Conservation (phyloP, 2,888 invertebrate genomes). For the Coremacera marginata region DNA sequence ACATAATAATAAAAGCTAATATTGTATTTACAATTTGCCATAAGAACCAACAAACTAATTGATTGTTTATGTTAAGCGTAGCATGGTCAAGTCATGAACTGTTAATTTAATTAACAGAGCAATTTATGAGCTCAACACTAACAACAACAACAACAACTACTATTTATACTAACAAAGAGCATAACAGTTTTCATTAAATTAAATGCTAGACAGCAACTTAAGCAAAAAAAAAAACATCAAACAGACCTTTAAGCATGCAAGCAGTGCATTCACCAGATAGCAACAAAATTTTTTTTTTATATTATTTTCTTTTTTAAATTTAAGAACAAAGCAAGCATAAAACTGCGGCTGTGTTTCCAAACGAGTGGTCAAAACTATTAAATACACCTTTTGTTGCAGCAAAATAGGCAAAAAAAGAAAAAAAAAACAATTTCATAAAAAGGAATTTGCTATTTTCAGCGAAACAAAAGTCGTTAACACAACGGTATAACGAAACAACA, state of each 20-base stretch:
- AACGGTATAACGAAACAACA: not conserved
- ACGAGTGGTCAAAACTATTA: conserved; percentile 25
- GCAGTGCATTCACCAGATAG: conserved; percentile 20
- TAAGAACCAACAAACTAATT: too few relatives aligned
- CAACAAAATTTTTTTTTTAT: not conserved
- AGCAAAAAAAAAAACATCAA: not conserved
- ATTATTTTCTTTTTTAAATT: too few relatives aligned
- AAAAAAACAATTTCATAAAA: not conserved
- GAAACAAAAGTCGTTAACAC: not conserved
- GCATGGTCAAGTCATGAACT: conserved; percentile 14
- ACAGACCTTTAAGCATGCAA: conserved; percentile 1
- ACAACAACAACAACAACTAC: conserved; percentile 1
- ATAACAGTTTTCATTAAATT: conserved; percentile 22
- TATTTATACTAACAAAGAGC: not conserved
- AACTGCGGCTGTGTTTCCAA: conserved; percentile 17
- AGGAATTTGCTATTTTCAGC: not conserved
- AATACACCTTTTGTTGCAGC: not conserved
- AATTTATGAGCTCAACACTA: conserved; percentile 15
- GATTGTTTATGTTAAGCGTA: not conserved
- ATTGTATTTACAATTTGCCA: too few relatives aligned
- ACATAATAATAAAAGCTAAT: too few relatives aligned
- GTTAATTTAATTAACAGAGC: conserved; percentile 22
- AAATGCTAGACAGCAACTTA: conserved; percentile 1
- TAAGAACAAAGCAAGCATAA: not conserved
- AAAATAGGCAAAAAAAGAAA: not conserved